phyloP scores from a whole-genome alignment of 1,140 invertebrate species.

The Drosophila pseudoobscura region DNA sequence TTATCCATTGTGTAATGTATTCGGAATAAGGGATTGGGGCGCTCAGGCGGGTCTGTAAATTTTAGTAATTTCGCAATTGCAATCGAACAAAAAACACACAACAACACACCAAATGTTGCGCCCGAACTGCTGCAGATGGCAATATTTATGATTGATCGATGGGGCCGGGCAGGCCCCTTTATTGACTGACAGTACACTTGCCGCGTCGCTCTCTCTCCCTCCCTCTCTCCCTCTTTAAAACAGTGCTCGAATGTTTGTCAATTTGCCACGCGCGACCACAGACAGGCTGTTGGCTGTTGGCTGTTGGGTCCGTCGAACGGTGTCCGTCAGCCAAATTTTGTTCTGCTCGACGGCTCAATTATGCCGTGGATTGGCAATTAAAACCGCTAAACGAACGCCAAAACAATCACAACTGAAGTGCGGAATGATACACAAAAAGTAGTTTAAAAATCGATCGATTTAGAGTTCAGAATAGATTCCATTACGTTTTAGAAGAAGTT shows the following conservation, averaged over 20 bases:
- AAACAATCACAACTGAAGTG: conserved; percentile 5
- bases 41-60: conserved; percentile 5
- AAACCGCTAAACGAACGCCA: conserved; percentile 30
- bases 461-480: no score
- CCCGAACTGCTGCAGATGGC: conserved; percentile 27
- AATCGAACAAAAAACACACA: conserved; percentile 20
- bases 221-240: conserved; percentile 31
- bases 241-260: conserved; percentile 64
- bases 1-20: not conserved
- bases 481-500: not conserved
- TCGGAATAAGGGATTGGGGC: no score
- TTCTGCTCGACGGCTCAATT: conserved; percentile 50
- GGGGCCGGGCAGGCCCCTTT: conserved; percentile 40
- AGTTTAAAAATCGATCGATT: not conserved
- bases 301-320: conserved; percentile 9
- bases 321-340: conserved; percentile 26
- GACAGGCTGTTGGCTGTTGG: not conserved
- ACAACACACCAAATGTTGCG: conserved; percentile 21
- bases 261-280: conserved; percentile 48
- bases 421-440: conserved; percentile 15
- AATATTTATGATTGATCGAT: conserved; percentile 63
- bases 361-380: conserved; percentile 44
- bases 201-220: conserved; percentile 1
- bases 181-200: conserved; percentile 54
- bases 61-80: conserved; percentile 49